Evolutionary conservation across 2,888 invertebrate species (phyloP).

Genomic region (Drosophila greeni): DNA sequence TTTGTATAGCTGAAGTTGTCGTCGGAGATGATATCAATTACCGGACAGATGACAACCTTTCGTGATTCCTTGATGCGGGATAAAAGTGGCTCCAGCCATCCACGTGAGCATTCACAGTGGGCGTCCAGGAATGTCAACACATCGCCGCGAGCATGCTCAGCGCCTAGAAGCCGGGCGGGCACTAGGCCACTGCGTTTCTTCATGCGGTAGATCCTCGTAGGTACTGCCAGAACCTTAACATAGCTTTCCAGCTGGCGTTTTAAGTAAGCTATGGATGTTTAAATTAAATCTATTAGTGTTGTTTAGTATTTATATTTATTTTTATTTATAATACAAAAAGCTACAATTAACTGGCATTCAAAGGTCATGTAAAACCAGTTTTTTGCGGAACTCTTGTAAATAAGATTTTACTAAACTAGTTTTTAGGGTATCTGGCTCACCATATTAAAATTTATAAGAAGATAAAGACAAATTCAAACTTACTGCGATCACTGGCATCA

Average conservation of each 20-base stretch:
- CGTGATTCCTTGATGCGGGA: conserved; percentile 79
- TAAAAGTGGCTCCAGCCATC: conserved; percentile 89
- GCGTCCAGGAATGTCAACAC: conserved; percentile 96
- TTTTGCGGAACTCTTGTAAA: background rate
- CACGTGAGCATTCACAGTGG: conserved; percentile 94
- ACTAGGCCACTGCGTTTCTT: conserved; percentile 87
- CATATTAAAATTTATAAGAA: no score
- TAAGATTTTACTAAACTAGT: background rate
- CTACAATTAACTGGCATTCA: no score
- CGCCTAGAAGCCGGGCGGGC: conserved; percentile 89
- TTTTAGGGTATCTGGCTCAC: background rate
- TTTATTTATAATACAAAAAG: no score
- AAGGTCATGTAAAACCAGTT: background rate
- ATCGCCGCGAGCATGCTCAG: conserved; percentile 84
- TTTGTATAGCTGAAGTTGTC: conserved; percentile 97
- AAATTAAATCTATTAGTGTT: background rate
- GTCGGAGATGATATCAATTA: conserved; percentile 96
- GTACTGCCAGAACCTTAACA: conserved; percentile 82
- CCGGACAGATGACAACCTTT: conserved; percentile 81
- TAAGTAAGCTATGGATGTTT: conserved; percentile 81
- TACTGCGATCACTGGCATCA: conserved; percentile 92
- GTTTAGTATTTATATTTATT: no score
- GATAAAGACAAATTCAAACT: conserved; percentile 30
- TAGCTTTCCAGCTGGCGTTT: conserved; percentile 84
- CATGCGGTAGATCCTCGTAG: conserved; percentile 84